A percentile compares a stretch with the other conserved stretches of the same genome.
Conservation (phyloP, 2,797 vertebrate genomes). For the Phalloptychus januarius region DNA sequence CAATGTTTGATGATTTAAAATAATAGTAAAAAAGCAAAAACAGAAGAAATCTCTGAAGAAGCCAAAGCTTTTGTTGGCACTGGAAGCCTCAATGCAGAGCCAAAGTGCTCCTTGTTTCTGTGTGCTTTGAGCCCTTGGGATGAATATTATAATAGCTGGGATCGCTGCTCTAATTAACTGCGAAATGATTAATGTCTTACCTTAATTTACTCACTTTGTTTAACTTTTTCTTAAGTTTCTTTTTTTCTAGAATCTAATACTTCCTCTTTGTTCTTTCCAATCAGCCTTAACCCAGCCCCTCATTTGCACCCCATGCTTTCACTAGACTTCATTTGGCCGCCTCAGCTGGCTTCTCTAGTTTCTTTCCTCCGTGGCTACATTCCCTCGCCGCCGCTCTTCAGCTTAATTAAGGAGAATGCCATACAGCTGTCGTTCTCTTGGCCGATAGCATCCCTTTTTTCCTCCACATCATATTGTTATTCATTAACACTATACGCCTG, state of each 20-base stretch:
- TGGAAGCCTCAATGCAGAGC: not conserved
- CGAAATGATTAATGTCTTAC: slow-evolving; percentile 63
- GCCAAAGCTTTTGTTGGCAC: not conserved
- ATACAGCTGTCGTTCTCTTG: slow-evolving; percentile 68
- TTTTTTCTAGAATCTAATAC: slow-evolving; percentile 4
- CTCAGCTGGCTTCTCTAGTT: slow-evolving; percentile 52
- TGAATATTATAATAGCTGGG: slow-evolving; percentile 60
- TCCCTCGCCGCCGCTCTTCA: slow-evolving; percentile 61
- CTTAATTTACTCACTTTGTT: slow-evolving; percentile 37
- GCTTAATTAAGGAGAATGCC: slow-evolving; percentile 74
- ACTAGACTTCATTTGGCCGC: slow-evolving; percentile 32
- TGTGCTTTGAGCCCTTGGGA: slow-evolving; percentile 34
- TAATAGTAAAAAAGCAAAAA: not conserved
- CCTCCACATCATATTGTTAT: slow-evolving; percentile 69
- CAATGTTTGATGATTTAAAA: not conserved
- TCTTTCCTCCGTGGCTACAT: slow-evolving; percentile 37
- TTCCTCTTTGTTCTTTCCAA: slow-evolving; percentile 23
- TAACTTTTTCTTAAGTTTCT: slow-evolving; percentile 13
- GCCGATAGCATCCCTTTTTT: slow-evolving; percentile 49
- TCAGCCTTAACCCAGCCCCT: slow-evolving; percentile 23
- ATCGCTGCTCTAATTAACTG: slow-evolving; percentile 61
- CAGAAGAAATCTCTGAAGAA: not conserved
- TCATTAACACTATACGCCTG: slow-evolving; percentile 71
- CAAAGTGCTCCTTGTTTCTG: slow-evolving; percentile 6
- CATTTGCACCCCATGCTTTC: slow-evolving; percentile 10